These are phyloP conservation scores for Myopa testacea DNA, from an alignment of 2,888 invertebrate species.

Conservation along the genomic window DNA sequence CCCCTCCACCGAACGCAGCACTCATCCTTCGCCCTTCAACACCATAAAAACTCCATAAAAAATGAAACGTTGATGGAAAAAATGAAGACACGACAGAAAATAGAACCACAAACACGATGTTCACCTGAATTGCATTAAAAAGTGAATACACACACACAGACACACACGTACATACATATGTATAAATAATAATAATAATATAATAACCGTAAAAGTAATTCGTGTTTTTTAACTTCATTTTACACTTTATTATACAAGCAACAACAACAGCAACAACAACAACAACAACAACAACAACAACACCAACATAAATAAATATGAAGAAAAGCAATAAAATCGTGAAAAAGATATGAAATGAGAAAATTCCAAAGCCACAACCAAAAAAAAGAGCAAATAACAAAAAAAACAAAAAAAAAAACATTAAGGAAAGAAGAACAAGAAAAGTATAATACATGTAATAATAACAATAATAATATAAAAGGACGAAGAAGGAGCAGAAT, in stretches of 20 bases:
- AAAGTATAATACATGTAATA: neutral
- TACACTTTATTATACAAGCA: neutral
- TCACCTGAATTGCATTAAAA: conserved; percentile 7
- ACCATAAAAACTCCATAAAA: neutral
- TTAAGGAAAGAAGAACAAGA: conserved; percentile 2
- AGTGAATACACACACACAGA: neutral
- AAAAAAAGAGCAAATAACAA: conserved; percentile 3
- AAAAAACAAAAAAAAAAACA: neutral
- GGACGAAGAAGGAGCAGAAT: conserved; percentile 30
- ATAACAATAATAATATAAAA: conserved; percentile 3
- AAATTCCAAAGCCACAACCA: neutral
- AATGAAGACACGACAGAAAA: neutral
- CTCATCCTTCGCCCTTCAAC: too few species aligned
- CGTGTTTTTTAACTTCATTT: neutral
- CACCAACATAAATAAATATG: neutral
- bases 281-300: neutral
- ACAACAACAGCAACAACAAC: neutral
- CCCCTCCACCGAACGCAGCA: too few species aligned
- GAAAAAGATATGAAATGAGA: conserved; percentile 11
- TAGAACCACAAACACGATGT: neutral
- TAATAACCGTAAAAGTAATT: neutral
- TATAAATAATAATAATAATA: neutral
- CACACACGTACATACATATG: too few species aligned
- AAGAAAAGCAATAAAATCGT: neutral
- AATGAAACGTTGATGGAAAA: neutral